phyloP scores from a whole-genome alignment of 1,140 invertebrate species.

The Dinoponera quadriceps region DNA sequence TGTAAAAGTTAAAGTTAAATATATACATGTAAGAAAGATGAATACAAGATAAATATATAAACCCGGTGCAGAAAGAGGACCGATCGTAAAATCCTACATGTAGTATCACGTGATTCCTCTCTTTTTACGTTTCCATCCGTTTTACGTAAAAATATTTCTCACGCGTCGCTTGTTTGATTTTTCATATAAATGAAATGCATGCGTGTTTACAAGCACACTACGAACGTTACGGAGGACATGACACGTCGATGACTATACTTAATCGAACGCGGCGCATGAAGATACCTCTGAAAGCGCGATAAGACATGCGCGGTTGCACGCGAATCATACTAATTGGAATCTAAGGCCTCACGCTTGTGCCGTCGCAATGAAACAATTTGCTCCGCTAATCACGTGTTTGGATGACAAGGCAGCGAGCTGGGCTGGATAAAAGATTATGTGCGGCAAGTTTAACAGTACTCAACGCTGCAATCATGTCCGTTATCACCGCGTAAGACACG shows the following conservation, averaged over 20 bases:
- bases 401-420: not conserved
- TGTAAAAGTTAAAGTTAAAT: too few species aligned
- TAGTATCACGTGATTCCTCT: too few species aligned
- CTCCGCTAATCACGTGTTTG: conserved; percentile 34
- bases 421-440: not conserved
- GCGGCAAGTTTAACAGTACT: not conserved
- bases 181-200: too few species aligned
- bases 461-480: not conserved
- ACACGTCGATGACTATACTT: conserved; percentile 34
- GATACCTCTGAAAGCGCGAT: conserved; percentile 37
- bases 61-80: too few species aligned
- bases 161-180: too few species aligned
- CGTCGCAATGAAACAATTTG: conserved; percentile 19
- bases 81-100: too few species aligned
- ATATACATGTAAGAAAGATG: too few species aligned
- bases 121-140: too few species aligned
- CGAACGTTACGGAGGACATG: conserved; percentile 12
- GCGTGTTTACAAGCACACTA: too few species aligned
- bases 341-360: conserved; percentile 37
- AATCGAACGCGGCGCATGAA: conserved; percentile 44
- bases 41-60: too few species aligned
- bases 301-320: conserved; percentile 40
- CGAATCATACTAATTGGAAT: conserved; percentile 53
- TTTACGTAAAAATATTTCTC: too few species aligned
- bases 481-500: not conserved